Base-by-base conservation (phyloP, 2,113 vertebrate species). In the Oreochromis aureus region DNA sequence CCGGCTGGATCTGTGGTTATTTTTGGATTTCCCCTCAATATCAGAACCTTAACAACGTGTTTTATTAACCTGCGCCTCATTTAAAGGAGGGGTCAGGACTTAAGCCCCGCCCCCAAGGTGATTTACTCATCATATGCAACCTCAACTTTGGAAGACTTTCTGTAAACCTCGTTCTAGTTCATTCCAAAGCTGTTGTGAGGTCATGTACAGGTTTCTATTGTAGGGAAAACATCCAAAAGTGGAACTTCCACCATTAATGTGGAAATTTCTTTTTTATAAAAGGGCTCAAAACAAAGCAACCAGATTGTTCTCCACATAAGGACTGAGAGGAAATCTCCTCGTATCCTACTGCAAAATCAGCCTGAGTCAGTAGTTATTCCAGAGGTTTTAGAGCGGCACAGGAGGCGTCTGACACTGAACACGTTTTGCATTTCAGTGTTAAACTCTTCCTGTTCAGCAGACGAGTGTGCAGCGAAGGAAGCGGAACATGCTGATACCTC, bases 351-450 rank as follows among this genome's bases (percentile, higher is more conserved):
- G n/a, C 13, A 71, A 15, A 24, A 44, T 71, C 66, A 71, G 5
- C 41, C 2, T 1, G n/a, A 24, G 7, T 44, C 22, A 10, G 22
- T 71, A 4, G 24, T 71, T 5, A 44, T 16, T 24, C 22, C 66
- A 41, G 5, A 44, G 11, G 12, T 15, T 24, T 22, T 44, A 3
- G 12, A 24, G 39, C 12, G 1, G 39, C 12, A 71, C n/a, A n/a
- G 3, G 30, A 63, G 30, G 32, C 5, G 2, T 19, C 58, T 34
- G 2, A 18, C 30, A 18, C 27, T 32, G 18, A 19, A 51, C 18
- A 55, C 0, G 1, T 4, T 15, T 58, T 0, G 24, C 8, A 24
- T 15, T 4, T 8, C 24, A 0, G 55, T 58, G 56, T 59, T 41
- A 22, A 71, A 44, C 4, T 22, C 36, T 15, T 69, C 66, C 66